Evolutionary conservation across 2,113 vertebrate species (phyloP).

Genomic region (Baryphthengus martii): DNA sequence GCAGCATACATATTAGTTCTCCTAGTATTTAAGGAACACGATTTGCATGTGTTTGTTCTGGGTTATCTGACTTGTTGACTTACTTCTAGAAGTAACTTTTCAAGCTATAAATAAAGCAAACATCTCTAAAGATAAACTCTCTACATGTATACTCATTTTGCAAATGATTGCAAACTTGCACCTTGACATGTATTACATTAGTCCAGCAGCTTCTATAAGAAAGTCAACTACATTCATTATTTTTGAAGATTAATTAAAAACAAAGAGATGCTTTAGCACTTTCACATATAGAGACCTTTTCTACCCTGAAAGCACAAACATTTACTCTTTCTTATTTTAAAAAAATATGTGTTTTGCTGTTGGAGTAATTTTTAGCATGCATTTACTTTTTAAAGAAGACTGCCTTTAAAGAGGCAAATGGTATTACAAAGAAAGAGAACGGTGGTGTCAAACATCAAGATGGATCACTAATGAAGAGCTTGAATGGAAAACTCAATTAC

Average conservation of each 20-base stretch:
- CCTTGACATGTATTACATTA: not conserved
- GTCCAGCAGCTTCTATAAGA: not conserved
- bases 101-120: not conserved
- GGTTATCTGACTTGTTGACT: not conserved
- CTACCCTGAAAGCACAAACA: not conserved
- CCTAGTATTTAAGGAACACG: not conserved
- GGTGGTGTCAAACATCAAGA: not conserved
- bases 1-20: not conserved
- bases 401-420: not conserved
- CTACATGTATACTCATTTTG: not conserved
- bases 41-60: not conserved
- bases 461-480: not conserved
- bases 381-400: not conserved
- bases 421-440: not conserved
- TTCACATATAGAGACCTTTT: not conserved
- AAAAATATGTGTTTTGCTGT: not conserved
- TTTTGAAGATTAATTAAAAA: not conserved
- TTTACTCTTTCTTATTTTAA: not conserved
- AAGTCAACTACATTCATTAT: not conserved
- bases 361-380: not conserved
- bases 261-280: not conserved
- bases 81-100: not conserved
- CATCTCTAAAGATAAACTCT: not conserved
- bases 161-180: not conserved
- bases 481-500: conserved; percentile 33